phyloP scores from a whole-genome alignment of 2,113 vertebrate species.

The Bucco capensis region DNA sequence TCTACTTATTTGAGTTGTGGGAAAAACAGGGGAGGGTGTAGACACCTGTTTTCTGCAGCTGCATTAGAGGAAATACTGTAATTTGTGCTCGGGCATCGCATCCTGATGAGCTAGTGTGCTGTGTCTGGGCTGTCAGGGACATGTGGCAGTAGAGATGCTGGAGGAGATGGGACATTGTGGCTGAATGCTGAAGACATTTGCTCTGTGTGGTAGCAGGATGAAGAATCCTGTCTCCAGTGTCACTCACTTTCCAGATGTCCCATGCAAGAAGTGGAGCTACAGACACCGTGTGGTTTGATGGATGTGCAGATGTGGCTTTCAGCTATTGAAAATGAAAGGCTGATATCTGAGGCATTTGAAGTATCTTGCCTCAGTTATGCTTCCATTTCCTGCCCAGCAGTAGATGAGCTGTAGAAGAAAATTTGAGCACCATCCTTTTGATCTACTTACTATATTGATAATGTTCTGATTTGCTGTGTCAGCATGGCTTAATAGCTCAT shows the following conservation, averaged over 20 bases:
- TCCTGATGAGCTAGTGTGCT: background rate
- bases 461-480: background rate
- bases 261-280: background rate
- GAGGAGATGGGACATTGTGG: background rate
- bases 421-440: slow-evolving; percentile 4
- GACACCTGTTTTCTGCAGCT: background rate
- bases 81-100: background rate
- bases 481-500: background rate
- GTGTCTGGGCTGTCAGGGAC: background rate
- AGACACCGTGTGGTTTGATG: background rate
- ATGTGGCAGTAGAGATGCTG: background rate
- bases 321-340: slow-evolving; percentile 13
- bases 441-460: background rate
- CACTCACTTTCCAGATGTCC: background rate
- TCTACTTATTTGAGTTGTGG: background rate
- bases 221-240: background rate
- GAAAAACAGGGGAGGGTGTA: background rate
- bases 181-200: background rate
- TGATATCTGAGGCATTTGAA: slow-evolving; percentile 12
- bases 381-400: slow-evolving; percentile 16
- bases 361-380: background rate
- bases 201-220: background rate
- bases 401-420: background rate
- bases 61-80: background rate
- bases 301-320: slow-evolving; percentile 22